phyloP scores from a whole-genome alignment of 2,888 invertebrate genomes.

The Habrosyne pyritoides region DNA sequence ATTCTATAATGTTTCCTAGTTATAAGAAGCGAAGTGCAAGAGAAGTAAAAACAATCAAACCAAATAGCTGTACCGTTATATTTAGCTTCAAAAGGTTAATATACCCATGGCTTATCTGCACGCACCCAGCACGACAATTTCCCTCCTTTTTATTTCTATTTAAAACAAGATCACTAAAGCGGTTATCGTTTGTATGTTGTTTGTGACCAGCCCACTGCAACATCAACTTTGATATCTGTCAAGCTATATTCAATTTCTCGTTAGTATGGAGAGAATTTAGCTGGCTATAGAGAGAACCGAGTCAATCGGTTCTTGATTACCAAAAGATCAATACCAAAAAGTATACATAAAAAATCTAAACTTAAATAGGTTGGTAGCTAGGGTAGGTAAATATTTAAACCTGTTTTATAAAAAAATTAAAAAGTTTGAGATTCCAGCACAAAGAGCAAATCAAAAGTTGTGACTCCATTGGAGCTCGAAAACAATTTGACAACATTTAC shows the following conservation, averaged over 20 bases:
- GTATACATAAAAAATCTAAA: too few relatives aligned
- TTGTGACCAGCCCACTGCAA: not conserved
- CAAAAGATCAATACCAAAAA: too few relatives aligned
- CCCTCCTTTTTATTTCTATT: not conserved
- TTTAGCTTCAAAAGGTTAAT: not conserved
- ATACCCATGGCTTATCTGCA: not conserved
- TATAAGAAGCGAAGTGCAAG: too few relatives aligned
- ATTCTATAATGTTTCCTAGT: too few relatives aligned
- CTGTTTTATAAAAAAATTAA: too few relatives aligned
- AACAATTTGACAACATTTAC: constrained; percentile 6
- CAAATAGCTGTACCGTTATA: too few relatives aligned
- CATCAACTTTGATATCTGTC: not conserved
- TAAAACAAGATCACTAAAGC: not conserved
- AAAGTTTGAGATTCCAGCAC: not conserved
- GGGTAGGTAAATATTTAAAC: too few relatives aligned
- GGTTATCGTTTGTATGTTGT: not conserved
- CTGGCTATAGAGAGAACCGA: too few relatives aligned
- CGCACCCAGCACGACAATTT: not conserved
- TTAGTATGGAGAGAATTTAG: too few relatives aligned
- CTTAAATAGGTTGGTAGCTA: too few relatives aligned
- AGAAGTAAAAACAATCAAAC: too few relatives aligned
- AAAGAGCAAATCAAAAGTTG: not conserved
- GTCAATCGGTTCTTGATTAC: too few relatives aligned
- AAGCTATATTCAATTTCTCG: not conserved
- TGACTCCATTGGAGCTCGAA: constrained; percentile 4